Conservation (phyloP, 2,113 vertebrate species). For the Hippotragus niger region DNA sequence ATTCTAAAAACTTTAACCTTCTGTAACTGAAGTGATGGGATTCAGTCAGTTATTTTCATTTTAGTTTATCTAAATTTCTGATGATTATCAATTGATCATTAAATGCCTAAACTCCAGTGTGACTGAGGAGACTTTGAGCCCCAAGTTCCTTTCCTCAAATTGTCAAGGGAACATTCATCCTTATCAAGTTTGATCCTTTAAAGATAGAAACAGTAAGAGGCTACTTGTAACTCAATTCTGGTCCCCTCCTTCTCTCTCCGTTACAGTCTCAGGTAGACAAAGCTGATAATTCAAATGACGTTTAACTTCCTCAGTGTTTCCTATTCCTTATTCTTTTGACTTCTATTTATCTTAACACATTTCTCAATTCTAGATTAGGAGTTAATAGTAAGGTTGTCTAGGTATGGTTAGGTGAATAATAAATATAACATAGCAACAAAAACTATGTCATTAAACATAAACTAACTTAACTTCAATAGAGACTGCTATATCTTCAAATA, state of each 20-base stretch:
- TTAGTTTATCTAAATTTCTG: background rate
- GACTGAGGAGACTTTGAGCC: background rate
- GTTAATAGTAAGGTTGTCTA: background rate
- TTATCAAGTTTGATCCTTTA: slow-evolving; percentile 1
- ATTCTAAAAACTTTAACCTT: background rate
- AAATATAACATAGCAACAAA: background rate
- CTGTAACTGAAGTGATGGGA: background rate
- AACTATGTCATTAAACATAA: background rate
- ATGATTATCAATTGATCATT: background rate
- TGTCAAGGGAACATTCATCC: background rate
- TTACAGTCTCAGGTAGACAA: slow-evolving; percentile 33
- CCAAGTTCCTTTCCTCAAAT: background rate
- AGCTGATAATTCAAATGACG: background rate
- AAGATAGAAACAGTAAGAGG: slow-evolving; percentile 30
- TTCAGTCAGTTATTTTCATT: background rate
- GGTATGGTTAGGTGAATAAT: background rate
- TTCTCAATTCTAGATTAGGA: background rate
- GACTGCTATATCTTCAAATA: background rate
- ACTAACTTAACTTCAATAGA: background rate
- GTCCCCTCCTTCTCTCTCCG: background rate
- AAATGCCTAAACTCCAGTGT: background rate
- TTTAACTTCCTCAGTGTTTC: slow-evolving; percentile 11
- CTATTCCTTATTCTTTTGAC: background rate
- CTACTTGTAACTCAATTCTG: slow-evolving; percentile 17
- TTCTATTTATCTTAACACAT: background rate